These are phyloP conservation scores for Chelidonichthys spinosus DNA, from an alignment of 2,797 vertebrate species.

Conservation along the genomic window DNA sequence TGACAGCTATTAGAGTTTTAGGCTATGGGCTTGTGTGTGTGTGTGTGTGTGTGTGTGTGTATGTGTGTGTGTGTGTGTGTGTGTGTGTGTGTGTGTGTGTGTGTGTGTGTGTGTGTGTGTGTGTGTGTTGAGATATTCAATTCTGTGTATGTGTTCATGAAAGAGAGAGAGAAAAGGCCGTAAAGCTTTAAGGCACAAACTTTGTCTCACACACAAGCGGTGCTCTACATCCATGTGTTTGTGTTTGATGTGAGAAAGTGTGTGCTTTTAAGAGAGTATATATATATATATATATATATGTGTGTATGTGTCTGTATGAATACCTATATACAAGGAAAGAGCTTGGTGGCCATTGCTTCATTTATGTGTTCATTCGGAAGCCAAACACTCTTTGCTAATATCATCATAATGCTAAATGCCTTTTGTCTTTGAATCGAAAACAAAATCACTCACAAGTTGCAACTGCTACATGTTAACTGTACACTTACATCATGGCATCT, in stretches of 20 bases:
- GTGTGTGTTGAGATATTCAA: not conserved
- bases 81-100: not conserved
- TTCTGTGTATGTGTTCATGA: not conserved
- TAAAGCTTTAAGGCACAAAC: too few species aligned
- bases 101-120: not conserved
- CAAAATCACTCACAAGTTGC: slow-evolving; percentile 33
- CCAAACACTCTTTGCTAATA: slow-evolving; percentile 11
- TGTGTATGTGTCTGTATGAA: not conserved
- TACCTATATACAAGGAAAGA: not conserved
- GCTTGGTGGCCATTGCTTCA: slow-evolving; percentile 1
- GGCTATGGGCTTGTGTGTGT: slow-evolving; percentile 21
- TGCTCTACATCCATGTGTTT: not conserved
- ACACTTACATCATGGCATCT: slow-evolving; percentile 4
- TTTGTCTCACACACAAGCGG: not conserved
- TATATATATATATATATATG: too few species aligned
- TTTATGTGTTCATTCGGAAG: slow-evolving; percentile 2
- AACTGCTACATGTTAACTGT: slow-evolving; percentile 6
- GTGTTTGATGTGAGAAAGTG: not conserved
- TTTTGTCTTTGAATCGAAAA: slow-evolving; percentile 26
- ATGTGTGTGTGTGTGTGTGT: slow-evolving; percentile 10
- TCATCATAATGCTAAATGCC: slow-evolving; percentile 34
- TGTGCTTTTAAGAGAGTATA: not conserved
- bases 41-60: slow-evolving; percentile 3
- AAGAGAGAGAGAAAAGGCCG: too few species aligned
- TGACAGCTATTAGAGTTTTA: slow-evolving; percentile 66